phyloP scores from a whole-genome alignment of 2,797 vertebrate species.

The Tinamus major region DNA sequence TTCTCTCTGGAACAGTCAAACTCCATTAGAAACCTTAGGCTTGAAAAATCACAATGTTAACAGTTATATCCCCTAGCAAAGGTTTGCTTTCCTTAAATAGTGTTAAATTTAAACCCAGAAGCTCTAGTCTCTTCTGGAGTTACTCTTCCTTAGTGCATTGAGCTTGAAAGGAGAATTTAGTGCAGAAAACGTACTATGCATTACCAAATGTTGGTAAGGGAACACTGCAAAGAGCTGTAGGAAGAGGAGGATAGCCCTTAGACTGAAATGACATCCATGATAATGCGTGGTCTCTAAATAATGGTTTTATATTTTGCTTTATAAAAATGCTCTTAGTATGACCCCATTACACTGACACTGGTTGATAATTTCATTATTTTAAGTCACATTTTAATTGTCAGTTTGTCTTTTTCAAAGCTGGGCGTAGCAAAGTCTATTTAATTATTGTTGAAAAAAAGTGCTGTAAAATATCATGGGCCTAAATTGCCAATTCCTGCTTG shows the following conservation, averaged over 20 bases:
- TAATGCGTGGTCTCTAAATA: neutral
- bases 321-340: neutral
- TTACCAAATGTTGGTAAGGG: neutral
- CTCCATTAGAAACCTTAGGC: slow-evolving; percentile 79
- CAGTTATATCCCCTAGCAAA: slow-evolving; percentile 80
- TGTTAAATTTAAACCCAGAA: slow-evolving; percentile 82
- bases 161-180: slow-evolving; percentile 76
- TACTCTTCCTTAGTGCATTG: slow-evolving; percentile 70
- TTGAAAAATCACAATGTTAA: slow-evolving; percentile 82
- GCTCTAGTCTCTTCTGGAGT: slow-evolving; percentile 72
- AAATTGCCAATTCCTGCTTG: neutral
- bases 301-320: neutral
- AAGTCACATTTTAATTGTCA: neutral
- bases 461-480: neutral
- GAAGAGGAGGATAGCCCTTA: neutral
- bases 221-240: neutral
- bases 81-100: slow-evolving; percentile 81
- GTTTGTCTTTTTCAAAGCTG: neutral
- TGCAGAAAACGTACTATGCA: slow-evolving; percentile 54
- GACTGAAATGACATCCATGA: neutral
- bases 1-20: slow-evolving; percentile 83
- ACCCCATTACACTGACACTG: neutral
- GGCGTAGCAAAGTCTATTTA: neutral
- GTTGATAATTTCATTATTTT: neutral
- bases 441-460: neutral